Base-by-base conservation (phyloP, 2,113 vertebrate species). In the Shinisaurus crocodilurus region DNA sequence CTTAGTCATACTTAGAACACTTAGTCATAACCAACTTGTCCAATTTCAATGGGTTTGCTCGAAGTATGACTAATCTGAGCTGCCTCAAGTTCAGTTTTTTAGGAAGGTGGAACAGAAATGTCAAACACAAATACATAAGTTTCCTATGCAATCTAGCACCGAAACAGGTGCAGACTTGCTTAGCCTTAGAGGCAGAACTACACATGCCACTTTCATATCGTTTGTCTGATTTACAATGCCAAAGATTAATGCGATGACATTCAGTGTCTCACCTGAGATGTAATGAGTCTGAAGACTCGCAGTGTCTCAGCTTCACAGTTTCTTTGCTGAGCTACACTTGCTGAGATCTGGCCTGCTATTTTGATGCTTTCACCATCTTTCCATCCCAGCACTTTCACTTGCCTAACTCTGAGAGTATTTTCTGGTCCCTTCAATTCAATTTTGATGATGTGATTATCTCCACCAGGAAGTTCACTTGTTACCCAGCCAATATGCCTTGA, bases 401-500 rank as follows among this genome's bases (percentile, higher is more conserved):
- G 99, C 65, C 99, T 98, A 93, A 99, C 99, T 96, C 99, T 97
- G 87, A 99, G 96, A 0, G 99, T 99, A 96, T 99, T 99, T 96
- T 99, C 99, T 1, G 99, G 99, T 67, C 99, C 99, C 90, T 99
- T 99, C 95, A 99, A 96, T 94, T 99, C 99, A 93, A 99, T 98
- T 96, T 99, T 99, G 94, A 99, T 98, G 93, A 99, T 98, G 92
- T 99, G 98, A 95, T 99, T 98, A 95, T 99, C 99, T 48, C 98
- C 98, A 5, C 99, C 98, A 50, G 99, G 98, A 92, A 99, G 98
- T 93, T 99, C 99, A 93, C 99, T 99, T 63, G 98, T 99, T 91
- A 99, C 98, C 99, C 99, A 99, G 95, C 99, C 99, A 96, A 99
- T 99, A 95, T 99, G 99, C 80, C 99, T 98, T 0, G 99, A 99